Evolutionary conservation across 2,113 vertebrate genomes (phyloP).

Genomic region (Brachyhypopomus gauderio): DNA sequence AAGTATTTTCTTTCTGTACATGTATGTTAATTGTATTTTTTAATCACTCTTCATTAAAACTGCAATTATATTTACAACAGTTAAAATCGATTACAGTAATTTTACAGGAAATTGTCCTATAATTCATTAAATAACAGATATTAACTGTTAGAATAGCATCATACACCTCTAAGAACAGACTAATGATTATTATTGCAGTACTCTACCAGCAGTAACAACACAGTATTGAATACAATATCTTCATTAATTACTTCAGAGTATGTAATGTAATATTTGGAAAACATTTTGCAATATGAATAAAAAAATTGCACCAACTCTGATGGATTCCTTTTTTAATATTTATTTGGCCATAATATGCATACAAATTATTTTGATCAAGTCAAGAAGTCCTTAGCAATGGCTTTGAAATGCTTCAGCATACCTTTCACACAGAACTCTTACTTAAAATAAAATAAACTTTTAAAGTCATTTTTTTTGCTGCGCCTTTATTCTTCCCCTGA

Average conservation of each 20-base stretch:
- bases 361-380: too few species aligned
- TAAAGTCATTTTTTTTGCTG: background rate
- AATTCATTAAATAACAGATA: background rate
- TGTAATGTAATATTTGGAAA: background rate
- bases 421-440: background rate
- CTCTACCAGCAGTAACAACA: too few species aligned
- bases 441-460: background rate
- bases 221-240: background rate
- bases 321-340: background rate
- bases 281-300: background rate
- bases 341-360: background rate
- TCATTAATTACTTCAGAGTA: background rate
- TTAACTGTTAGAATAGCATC: background rate
- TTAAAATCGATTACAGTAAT: too few species aligned
- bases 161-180: background rate
- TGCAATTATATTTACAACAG: too few species aligned
- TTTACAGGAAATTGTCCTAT: too few species aligned
- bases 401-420: background rate
- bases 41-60: background rate
- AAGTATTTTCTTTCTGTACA: slow-evolving; percentile 4
- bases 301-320: slow-evolving; percentile 6
- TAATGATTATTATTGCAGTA: too few species aligned
- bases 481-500: too few species aligned
- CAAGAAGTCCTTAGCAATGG: too few species aligned
- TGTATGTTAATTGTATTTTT: slow-evolving; percentile 11